Base-by-base conservation (phyloP, 1,140 invertebrate genomes). In the Charaxes varanes region DNA sequence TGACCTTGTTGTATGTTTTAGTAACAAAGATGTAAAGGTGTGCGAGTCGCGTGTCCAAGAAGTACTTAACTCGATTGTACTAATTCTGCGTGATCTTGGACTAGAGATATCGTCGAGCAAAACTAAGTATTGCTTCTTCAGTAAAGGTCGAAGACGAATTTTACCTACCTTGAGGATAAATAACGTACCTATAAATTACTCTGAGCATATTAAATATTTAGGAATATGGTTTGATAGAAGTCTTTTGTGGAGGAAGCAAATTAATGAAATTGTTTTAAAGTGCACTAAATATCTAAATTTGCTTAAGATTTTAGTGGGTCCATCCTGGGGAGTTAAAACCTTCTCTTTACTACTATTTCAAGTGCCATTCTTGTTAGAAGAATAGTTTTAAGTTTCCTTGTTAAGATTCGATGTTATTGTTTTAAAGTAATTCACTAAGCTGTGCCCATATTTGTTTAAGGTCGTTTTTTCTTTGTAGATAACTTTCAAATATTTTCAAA, bases 281-380 rank as follows among this genome's bases (percentile, higher is more conserved):
- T 19, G 10, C 24, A 23, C 10, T 6, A 37, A 27, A 27, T 26
- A 26, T 16, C n/a, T 37, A 10, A 37, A 26, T 17, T 5, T 37
- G 11, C 15, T 37, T 26, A 37, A 27, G 16, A 8, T 37, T 8
- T 18, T 26, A 14, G 22, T 8, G 6, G 34, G 34, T 4, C 11
- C 34, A 16, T 11, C 12, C 7, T 37, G 34, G 34, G 34, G 34
- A 16, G 8, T 37, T n/a, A n/a, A n/a, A n/a, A n/a, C n/a, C n/a
- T n/a, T n/a, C n/a, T n/a, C n/a, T n/a, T n/a, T n/a, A n/a, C n/a
- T n/a, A n/a, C n/a, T n/a, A n/a, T n/a, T n/a, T n/a, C n/a, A n/a
- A n/a, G n/a, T n/a, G n/a, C n/a, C n/a, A n/a, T n/a, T n/a, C n/a
- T n/a, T n/a, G n/a, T n/a, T n/a, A n/a, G n/a, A n/a, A n/a, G n/a